Evolutionary conservation across 2,888 invertebrate species (phyloP).

Genomic region (Acleris cristana): DNA sequence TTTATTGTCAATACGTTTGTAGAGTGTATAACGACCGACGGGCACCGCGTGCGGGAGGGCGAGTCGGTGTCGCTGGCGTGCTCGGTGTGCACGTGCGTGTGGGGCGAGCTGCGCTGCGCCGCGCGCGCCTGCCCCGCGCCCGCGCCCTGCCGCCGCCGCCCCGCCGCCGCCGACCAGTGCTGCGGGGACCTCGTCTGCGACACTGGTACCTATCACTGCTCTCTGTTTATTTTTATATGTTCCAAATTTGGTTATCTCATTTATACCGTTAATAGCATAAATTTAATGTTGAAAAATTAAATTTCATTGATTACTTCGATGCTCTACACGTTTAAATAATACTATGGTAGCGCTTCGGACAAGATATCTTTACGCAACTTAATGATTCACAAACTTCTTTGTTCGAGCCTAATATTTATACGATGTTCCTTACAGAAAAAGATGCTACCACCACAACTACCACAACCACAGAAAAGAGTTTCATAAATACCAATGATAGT

Average conservation of each 20-base stretch:
- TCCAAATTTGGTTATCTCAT: not conserved
- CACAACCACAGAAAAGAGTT: conserved; percentile 43
- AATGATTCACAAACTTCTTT: too few species aligned
- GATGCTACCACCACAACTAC: conserved; percentile 46
- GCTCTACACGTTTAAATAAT: too few species aligned
- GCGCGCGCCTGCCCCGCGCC: conserved; percentile 58
- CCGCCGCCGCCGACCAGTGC: conserved; percentile 55
- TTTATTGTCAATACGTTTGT: conserved; percentile 32
- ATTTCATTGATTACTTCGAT: too few species aligned
- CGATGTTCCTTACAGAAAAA: conserved; percentile 53
- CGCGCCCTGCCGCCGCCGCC: conserved; percentile 50
- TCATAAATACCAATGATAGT: conserved; percentile 38
- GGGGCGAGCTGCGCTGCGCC: conserved; percentile 64
- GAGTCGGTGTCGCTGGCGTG: conserved; percentile 59
- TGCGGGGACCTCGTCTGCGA: conserved; percentile 69
- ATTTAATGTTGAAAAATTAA: too few species aligned
- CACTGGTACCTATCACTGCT: conserved; percentile 48
- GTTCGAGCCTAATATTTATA: too few species aligned
- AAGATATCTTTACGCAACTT: too few species aligned
- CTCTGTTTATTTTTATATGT: not conserved
- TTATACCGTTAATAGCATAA: too few species aligned
- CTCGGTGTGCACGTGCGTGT: conserved; percentile 64
- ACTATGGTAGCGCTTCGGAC: too few species aligned
- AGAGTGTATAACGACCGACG: conserved; percentile 67
- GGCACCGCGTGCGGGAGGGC: conserved; percentile 61